These are phyloP conservation scores for Lates calcarifer DNA, from an alignment of 2,113 vertebrate genomes.

Conservation along the genomic window DNA sequence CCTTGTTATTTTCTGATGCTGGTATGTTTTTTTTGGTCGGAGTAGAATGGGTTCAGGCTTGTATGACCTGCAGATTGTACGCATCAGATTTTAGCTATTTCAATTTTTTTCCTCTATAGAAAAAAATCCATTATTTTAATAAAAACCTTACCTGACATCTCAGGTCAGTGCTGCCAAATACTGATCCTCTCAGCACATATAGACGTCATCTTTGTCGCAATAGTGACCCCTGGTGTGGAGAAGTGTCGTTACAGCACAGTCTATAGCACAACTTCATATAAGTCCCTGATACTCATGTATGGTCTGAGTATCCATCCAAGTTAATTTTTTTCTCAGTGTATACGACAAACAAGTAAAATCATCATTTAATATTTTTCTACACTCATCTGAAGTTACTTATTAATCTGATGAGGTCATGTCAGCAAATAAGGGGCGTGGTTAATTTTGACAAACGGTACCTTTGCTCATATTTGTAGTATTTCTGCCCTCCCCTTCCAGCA, in stretches of 20 bases:
- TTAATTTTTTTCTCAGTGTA: not conserved
- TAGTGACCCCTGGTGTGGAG: slow-evolving; percentile 43
- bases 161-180: not conserved
- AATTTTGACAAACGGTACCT: not conserved
- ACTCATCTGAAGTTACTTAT: too few species aligned
- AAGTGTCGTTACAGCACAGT: not conserved
- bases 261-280: not conserved
- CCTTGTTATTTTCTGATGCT: too few species aligned
- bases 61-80: not conserved
- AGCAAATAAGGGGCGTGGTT: slow-evolving; percentile 42
- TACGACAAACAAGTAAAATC: not conserved
- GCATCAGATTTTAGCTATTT: not conserved
- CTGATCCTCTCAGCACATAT: not conserved
- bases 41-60: not conserved
- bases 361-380: too few species aligned
- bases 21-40: too few species aligned
- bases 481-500: slow-evolving; percentile 46
- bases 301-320: not conserved
- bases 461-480: slow-evolving; percentile 30
- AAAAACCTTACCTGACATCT: not conserved
- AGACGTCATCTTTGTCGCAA: not conserved
- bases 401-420: not conserved
- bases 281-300: not conserved
- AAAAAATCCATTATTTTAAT: not conserved
- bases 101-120: too few species aligned